Conservation (phyloP, 2,888 invertebrate genomes). For the Sarcophaga caerulescens region DNA sequence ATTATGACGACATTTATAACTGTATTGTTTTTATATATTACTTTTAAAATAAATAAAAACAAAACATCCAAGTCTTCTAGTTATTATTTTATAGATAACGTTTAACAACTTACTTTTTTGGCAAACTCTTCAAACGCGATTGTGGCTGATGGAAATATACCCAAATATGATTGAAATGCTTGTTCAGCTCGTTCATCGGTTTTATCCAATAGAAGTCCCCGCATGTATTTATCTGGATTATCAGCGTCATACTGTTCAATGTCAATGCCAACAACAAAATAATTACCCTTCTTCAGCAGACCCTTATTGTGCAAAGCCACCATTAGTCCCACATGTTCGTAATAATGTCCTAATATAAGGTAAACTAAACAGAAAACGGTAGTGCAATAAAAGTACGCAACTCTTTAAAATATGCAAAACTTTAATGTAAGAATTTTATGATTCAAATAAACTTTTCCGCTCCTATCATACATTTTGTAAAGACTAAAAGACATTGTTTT, state of each 20-base stretch:
- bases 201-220: constrained; percentile 86
- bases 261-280: constrained; percentile 95
- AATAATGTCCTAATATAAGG: constrained; percentile 93
- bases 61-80: not conserved
- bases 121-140: constrained; percentile 89
- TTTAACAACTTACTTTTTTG: constrained; percentile 75
- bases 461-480: too few relatives aligned
- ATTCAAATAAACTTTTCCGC: too few relatives aligned
- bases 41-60: constrained; percentile 20
- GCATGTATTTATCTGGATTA: constrained; percentile 90
- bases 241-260: constrained; percentile 92
- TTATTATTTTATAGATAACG: too few relatives aligned
- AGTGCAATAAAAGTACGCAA: not conserved
- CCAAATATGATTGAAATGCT: constrained; percentile 91
- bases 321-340: constrained; percentile 95
- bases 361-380: constrained; percentile 85
- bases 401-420: too few relatives aligned
- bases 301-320: constrained; percentile 91
- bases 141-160: constrained; percentile 90
- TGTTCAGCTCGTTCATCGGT: constrained; percentile 83
- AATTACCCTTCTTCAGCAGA: constrained; percentile 92
- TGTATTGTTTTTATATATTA: not conserved
- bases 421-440: too few relatives aligned
- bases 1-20: too few relatives aligned
- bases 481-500: too few relatives aligned